A percentile compares a stretch with the other conserved stretches of the same genome.
phyloP scores from a whole-genome alignment of 2,113 vertebrate species.

The Mesocricetus auratus region DNA sequence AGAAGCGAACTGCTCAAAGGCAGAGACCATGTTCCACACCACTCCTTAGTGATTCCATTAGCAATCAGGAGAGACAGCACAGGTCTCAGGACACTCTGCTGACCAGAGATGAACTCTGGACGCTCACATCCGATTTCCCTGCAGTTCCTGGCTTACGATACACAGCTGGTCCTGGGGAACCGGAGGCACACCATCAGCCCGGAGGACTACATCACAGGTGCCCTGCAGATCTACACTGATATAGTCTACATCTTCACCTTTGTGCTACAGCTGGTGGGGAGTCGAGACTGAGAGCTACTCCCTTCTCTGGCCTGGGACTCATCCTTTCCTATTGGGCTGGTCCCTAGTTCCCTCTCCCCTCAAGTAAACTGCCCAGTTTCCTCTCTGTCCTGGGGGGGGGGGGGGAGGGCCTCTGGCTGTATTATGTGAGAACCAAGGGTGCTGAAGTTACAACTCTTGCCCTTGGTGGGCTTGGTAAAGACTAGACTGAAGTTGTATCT shows the following conservation, averaged over 20 bases:
- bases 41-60: background rate
- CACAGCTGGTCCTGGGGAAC: slow-evolving; percentile 96
- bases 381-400: slow-evolving; percentile 50
- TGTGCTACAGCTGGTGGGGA: slow-evolving; percentile 92
- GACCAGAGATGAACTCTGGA: background rate
- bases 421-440: background rate
- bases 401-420: slow-evolving; percentile 12
- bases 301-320: background rate
- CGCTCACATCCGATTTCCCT: background rate
- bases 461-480: background rate
- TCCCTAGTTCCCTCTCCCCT: background rate
- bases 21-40: background rate
- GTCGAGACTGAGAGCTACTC: slow-evolving; percentile 54
- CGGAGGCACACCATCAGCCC: slow-evolving; percentile 93
- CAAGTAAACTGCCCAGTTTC: slow-evolving; percentile 36
- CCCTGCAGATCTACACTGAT: slow-evolving; percentile 95
- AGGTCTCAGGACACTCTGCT: background rate
- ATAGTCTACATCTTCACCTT: slow-evolving; percentile 96
- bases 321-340: background rate
- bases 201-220: slow-evolving; percentile 95
- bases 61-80: background rate
- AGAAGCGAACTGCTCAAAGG: background rate
- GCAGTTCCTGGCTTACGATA: slow-evolving; percentile 97
- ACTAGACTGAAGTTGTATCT: slow-evolving; percentile 29
- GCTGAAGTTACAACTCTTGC: slow-evolving; percentile 4